These are phyloP conservation scores for Sarcophaga subvicina DNA, from an alignment of 2,888 invertebrate species.

Conservation along the genomic window DNA sequence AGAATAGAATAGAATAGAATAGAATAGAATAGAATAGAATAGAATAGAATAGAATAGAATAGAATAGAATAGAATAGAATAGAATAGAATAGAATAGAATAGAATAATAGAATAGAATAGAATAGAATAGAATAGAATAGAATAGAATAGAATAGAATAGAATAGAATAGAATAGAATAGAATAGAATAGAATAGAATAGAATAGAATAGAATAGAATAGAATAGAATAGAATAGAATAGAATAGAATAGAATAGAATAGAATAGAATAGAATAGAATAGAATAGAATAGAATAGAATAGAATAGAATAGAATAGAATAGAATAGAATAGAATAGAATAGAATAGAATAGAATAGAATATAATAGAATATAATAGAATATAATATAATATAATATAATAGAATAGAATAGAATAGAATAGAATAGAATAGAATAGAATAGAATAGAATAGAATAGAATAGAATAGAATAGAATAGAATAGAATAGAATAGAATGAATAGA, in stretches of 20 bases:
- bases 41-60: slow-evolving; percentile 29
- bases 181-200: slow-evolving; percentile 37
- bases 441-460: slow-evolving; percentile 41
- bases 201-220: slow-evolving; percentile 1
- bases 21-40: slow-evolving; percentile 34
- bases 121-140: too few relatives aligned
- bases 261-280: slow-evolving; percentile 37
- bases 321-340: slow-evolving; percentile 33
- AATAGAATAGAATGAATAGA: slow-evolving; percentile 43
- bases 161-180: slow-evolving; percentile 35
- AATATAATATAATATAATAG: too few relatives aligned
- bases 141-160: background rate
- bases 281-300: slow-evolving; percentile 35
- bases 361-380: too few relatives aligned
- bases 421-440: slow-evolving; percentile 38
- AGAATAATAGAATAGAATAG: too few relatives aligned
- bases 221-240: background rate
- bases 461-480: slow-evolving; percentile 36
- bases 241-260: slow-evolving; percentile 30
- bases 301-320: slow-evolving; percentile 22
- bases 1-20: slow-evolving; percentile 35
- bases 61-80: slow-evolving; percentile 18
- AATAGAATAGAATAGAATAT: slow-evolving; percentile 36
- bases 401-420: slow-evolving; percentile 28
- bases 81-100: slow-evolving; percentile 26